Base-by-base conservation (phyloP, 2,888 invertebrate genomes). In the Lithophane ornitopus region DNA sequence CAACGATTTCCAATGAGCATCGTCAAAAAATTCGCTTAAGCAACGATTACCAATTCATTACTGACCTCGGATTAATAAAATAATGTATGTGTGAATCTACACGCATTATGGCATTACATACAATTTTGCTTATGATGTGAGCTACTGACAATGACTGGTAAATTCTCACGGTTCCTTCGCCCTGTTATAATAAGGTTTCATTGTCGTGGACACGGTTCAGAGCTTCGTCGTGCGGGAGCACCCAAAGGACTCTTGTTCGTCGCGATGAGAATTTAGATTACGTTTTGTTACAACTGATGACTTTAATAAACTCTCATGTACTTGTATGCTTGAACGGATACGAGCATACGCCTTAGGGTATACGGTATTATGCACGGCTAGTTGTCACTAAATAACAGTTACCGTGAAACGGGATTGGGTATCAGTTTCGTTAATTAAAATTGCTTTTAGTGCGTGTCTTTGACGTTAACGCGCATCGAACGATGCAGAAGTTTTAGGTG, bases 241-340 rank as follows among this genome's bases (percentile, higher is more conserved):
- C 94, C 94, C 94, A 91, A 91, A 90, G 94, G 93, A 94, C 90
- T 85, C 82, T 72, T 71, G 89, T 88, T 91, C 90, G 80, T 90
- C 88, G 91, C 92, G 90, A 94, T 93, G 92, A 92, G 94, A 95
- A 95, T 95, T 93, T 93, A 94, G 93, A 95, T 96, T 94, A 92
- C 90, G 89, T 91, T 92, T 90, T 92, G 89, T 92, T 90, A 92
- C 92, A 93, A 93, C 94, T 92, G 91, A 89, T 90, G 88, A 88
- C 88, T 89, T 89, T 92, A 93, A 94, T 94, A 90, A 91, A 91
- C 87, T 88, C 80, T 90, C 82, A 87, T 84, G 44, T 52, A 80
- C 84, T 22, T 11, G 44, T 74, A 74, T 52, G 87, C 88, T 87
- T 87, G 80, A 89, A 81, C 67, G 81, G 85, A 88, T 87, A 89